Evolutionary conservation across 2,113 vertebrate genomes (phyloP).

Genomic region (Climacteris rufus): DNA sequence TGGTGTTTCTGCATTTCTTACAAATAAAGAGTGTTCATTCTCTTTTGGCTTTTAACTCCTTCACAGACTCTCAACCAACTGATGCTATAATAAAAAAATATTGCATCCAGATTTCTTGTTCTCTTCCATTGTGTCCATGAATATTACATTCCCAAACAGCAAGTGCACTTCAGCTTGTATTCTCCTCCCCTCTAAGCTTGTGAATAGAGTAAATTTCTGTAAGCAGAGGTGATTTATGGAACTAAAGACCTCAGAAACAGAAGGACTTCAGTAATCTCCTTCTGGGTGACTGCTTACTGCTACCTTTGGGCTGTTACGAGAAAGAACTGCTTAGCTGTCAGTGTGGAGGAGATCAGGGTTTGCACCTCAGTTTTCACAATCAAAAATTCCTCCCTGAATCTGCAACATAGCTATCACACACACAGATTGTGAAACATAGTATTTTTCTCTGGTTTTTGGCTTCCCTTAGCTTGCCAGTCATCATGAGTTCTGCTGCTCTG

Average conservation of each 20-base stretch:
- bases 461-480: neutral
- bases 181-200: neutral
- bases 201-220: neutral
- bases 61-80: neutral
- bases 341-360: neutral
- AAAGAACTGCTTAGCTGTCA: neutral
- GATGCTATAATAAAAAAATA: neutral
- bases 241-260: neutral
- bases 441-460: neutral
- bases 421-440: neutral
- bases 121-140: neutral
- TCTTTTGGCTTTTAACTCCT: neutral
- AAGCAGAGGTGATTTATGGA: neutral
- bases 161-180: neutral
- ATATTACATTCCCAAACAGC: neutral
- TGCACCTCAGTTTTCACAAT: neutral
- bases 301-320: neutral
- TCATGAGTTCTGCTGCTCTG: neutral
- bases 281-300: neutral
- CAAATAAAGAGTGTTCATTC: neutral
- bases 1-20: neutral
- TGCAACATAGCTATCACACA: neutral
- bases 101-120: neutral
- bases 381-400: neutral
- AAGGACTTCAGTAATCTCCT: neutral